A percentile compares a stretch with the other conserved stretches of the same genome.
phyloP scores from a whole-genome alignment of 2,888 invertebrate species.

The Incurvaria masculella region DNA sequence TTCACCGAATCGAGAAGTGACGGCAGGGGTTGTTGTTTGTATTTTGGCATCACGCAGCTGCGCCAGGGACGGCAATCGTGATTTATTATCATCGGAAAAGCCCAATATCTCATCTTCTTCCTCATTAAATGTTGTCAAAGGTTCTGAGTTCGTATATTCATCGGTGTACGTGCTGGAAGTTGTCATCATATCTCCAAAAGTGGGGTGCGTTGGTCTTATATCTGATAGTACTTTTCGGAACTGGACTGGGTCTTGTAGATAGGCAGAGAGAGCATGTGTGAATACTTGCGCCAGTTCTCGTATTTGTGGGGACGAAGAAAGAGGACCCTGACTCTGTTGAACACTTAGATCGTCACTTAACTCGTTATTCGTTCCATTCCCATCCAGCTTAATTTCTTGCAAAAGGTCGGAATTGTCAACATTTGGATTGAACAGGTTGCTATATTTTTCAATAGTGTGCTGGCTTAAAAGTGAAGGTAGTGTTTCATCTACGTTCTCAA shows the following conservation, averaged over 20 bases:
- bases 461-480: constrained; percentile 63
- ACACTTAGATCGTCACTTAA: constrained; percentile 55
- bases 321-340: constrained; percentile 62
- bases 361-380: constrained; percentile 42
- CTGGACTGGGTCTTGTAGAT: constrained; percentile 77
- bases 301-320: constrained; percentile 62
- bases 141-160: constrained; percentile 43
- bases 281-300: constrained; percentile 81
- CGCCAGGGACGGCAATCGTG: constrained; percentile 22
- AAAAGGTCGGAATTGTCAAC: constrained; percentile 33
- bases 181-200: constrained; percentile 42
- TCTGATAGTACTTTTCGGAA: constrained; percentile 74
- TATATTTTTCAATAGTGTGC: constrained; percentile 64
- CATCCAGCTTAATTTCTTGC: constrained; percentile 41
- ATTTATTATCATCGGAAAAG: constrained; percentile 65
- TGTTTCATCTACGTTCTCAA: constrained; percentile 44
- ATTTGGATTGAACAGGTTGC: constrained; percentile 37
- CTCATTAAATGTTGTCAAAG: constrained; percentile 59
- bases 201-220: constrained; percentile 76
- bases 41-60: constrained; percentile 38
- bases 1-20: constrained; percentile 20
- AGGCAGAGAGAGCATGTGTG: constrained; percentile 77
- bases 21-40: constrained; percentile 10
- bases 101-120: constrained; percentile 76
- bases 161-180: constrained; percentile 27